Base-by-base conservation (phyloP, 2,888 invertebrate genomes). In the Rhogogaster chlorosoma region DNA sequence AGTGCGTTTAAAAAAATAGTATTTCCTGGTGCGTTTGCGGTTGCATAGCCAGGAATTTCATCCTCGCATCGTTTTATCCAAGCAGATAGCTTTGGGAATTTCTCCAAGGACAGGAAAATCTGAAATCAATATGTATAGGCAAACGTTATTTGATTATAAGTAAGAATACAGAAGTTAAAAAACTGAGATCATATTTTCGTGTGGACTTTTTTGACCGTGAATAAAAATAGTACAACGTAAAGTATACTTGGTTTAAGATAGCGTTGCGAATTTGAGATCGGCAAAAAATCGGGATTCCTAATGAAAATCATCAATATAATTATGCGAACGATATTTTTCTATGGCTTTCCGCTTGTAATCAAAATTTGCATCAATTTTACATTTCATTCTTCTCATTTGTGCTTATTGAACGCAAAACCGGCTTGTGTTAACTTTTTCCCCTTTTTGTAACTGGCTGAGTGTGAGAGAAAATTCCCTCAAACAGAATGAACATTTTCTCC, bases 61-160 rank as follows among this genome's bases (percentile, higher is more conserved):
- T 93, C 87, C 38, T 94, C 93, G 90, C 96, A 96, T 85, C 94
- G 93, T 80, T 95, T 93, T 9, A 96, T 86, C 96, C 96, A 96
- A 83, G 94, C 93, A 85, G 94, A 91, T 38, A 96, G 94, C 89
- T 96, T 95, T 2, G 94, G 93, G 90, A 94, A 96, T 22, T 86
- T 84, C 9, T 90, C 89, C 42, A 87, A 2, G 0, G 88, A 86
- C 0, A 86, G 0, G 0, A 88, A 3, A 6, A 70, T 22, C 90
- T 90, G 57, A 4, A 84, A 87, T 6, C 15, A 42, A 36, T 7
- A 12, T 38, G 10, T 5, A 22, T 1, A 38, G 9, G 29, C 29
- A 29, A 29, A 64, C 4, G 3, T 26, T 18, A 29, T 15, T 15
- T 1, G 29, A 29, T 26, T 29, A 15, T 29, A 29, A 29, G 26